phyloP scores from a whole-genome alignment of 2,888 invertebrate species.

The Eilema griseolum region DNA sequence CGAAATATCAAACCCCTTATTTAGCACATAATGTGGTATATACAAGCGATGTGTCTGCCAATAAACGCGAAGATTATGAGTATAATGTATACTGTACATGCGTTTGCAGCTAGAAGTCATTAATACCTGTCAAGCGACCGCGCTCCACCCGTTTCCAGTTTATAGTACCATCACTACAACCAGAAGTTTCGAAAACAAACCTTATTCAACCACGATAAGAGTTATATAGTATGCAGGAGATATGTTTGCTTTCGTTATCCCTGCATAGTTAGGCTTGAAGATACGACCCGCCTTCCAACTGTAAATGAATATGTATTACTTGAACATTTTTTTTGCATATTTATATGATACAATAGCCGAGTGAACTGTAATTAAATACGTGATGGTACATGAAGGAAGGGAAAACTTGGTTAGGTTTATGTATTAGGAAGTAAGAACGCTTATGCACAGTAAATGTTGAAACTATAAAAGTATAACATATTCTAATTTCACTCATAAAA shows the following conservation, averaged over 20 bases:
- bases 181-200: conserved; percentile 34
- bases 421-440: no score
- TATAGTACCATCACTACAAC: conserved; percentile 65
- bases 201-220: conserved; percentile 41
- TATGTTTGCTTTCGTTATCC: conserved; percentile 35
- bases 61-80: conserved; percentile 9
- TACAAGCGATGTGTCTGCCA: conserved; percentile 9
- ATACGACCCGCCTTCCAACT: conserved; percentile 41
- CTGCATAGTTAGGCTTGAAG: conserved; percentile 42
- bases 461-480: neutral
- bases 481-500: no score
- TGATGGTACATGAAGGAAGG: neutral
- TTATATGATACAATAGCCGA: neutral
- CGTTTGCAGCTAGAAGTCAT: conserved; percentile 65
- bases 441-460: neutral
- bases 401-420: neutral
- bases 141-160: conserved; percentile 78
- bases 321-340: conserved; percentile 23
- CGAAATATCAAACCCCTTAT: neutral
- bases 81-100: conserved; percentile 28
- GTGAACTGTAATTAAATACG: neutral
- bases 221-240: neutral
- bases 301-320: conserved; percentile 33
- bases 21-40: conserved; percentile 1
- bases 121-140: conserved; percentile 76